These are phyloP conservation scores for Hippolais icterina DNA, from an alignment of 2,113 vertebrate genomes.

Conservation along the genomic window DNA sequence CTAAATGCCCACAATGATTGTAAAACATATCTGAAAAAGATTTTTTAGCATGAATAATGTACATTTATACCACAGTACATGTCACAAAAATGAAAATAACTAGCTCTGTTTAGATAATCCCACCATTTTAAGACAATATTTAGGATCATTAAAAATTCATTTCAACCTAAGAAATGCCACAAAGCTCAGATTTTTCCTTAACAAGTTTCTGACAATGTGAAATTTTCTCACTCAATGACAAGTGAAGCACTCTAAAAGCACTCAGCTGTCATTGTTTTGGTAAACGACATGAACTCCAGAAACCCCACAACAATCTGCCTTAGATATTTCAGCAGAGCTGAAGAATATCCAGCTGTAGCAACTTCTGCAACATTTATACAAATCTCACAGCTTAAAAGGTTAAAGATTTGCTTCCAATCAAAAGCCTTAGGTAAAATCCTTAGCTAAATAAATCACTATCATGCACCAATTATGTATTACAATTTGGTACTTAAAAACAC, in stretches of 20 bases:
- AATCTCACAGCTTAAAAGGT: not conserved
- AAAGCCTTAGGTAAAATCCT: not conserved
- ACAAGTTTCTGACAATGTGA: not conserved
- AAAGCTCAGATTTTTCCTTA: not conserved
- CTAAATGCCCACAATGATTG: not conserved
- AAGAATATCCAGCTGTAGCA: not conserved
- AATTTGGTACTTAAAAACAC: not conserved
- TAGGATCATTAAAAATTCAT: not conserved
- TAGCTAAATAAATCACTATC: not conserved
- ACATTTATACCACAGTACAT: not conserved
- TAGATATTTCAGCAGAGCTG: not conserved
- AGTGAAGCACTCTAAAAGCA: not conserved
- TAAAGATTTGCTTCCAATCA: not conserved
- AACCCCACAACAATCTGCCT: not conserved
- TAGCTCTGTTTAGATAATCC: constrained; percentile 3
- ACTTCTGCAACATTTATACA: not conserved
- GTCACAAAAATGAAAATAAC: not conserved
- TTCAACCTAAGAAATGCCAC: not conserved
- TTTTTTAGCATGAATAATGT: not conserved
- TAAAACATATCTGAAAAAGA: not conserved
- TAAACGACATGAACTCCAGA: not conserved
- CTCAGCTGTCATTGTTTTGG: not conserved
- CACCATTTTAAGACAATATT: constrained; percentile 24
- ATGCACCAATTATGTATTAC: not conserved
- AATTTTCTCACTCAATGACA: constrained; percentile 30